phyloP scores from a whole-genome alignment of 2,797 vertebrate genomes.

The Pseudochirops corinnae region DNA sequence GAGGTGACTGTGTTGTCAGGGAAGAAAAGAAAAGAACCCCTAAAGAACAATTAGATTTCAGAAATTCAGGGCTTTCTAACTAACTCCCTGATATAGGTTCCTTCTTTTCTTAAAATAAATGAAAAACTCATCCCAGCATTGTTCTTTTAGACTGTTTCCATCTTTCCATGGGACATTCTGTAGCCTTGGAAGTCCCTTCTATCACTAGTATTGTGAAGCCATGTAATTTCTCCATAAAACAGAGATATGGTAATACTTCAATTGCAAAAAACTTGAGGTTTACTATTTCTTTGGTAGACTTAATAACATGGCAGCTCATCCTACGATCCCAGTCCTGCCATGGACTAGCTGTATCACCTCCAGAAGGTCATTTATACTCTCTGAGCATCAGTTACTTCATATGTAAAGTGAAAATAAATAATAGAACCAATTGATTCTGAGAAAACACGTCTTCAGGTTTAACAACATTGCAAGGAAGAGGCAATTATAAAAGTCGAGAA shows the following conservation, averaged over 20 bases:
- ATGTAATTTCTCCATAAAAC: background rate
- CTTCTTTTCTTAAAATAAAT: slow-evolving; percentile 3
- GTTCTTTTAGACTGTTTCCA: slow-evolving; percentile 9
- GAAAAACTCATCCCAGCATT: background rate
- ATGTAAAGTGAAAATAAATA: background rate
- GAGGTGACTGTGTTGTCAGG: background rate
- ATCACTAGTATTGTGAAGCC: background rate
- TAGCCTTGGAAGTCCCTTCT: background rate
- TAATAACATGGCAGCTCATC: background rate
- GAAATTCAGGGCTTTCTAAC: background rate
- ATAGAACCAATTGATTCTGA: background rate
- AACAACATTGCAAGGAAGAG: background rate
- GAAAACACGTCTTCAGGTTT: background rate
- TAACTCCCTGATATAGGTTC: background rate
- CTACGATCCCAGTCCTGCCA: background rate
- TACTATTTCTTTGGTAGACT: background rate
- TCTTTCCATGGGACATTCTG: slow-evolving; percentile 2
- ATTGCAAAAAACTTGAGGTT: background rate
- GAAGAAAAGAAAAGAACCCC: background rate
- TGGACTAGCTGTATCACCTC: too few species aligned
- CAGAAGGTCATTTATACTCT: background rate
- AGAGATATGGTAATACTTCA: background rate
- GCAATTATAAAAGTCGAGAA: background rate
- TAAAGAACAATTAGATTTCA: background rate
- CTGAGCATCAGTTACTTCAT: background rate